Evolutionary conservation across 2,888 invertebrate genomes (phyloP).

Genomic region (Bombylius major): DNA sequence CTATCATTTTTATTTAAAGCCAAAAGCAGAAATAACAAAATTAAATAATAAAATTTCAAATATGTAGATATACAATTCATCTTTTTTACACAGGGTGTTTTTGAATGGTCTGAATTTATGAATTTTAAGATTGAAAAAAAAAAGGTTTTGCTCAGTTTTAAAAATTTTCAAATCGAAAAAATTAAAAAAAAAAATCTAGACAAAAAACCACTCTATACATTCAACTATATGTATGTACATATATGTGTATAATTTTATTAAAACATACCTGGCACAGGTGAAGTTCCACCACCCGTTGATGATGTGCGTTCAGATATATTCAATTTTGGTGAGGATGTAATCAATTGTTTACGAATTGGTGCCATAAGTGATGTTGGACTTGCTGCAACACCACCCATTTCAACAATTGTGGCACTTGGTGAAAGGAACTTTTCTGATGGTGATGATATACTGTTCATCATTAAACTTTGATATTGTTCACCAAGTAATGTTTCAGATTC

Average conservation of each 20-base stretch:
- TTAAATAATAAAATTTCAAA: too few relatives aligned
- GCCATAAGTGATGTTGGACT: conserved; percentile 24
- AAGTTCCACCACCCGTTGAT: neutral
- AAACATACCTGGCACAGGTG: conserved; percentile 4
- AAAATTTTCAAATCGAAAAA: too few relatives aligned
- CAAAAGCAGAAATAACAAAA: too few relatives aligned
- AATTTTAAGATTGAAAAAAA: too few relatives aligned
- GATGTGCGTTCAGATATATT: neutral
- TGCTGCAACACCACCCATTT: conserved; percentile 32
- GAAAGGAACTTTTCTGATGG: conserved; percentile 9
- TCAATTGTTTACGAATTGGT: conserved; percentile 11
- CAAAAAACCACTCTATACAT: too few relatives aligned
- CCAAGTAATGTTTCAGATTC: conserved; percentile 15
- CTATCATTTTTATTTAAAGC: too few relatives aligned
- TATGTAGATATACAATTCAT: too few relatives aligned
- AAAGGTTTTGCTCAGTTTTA: too few relatives aligned
- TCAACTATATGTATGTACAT: too few relatives aligned
- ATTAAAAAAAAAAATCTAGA: too few relatives aligned
- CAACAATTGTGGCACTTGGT: conserved; percentile 28
- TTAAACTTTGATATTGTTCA: conserved; percentile 5
- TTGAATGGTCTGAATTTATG: too few relatives aligned
- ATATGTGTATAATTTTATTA: neutral
- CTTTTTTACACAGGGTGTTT: too few relatives aligned
- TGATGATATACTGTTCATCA: conserved; percentile 2
- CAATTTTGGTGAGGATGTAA: conserved; percentile 5